These are phyloP conservation scores for Odontocolon sp. DNA, from an alignment of 2,888 invertebrate species.

Conservation along the genomic window DNA sequence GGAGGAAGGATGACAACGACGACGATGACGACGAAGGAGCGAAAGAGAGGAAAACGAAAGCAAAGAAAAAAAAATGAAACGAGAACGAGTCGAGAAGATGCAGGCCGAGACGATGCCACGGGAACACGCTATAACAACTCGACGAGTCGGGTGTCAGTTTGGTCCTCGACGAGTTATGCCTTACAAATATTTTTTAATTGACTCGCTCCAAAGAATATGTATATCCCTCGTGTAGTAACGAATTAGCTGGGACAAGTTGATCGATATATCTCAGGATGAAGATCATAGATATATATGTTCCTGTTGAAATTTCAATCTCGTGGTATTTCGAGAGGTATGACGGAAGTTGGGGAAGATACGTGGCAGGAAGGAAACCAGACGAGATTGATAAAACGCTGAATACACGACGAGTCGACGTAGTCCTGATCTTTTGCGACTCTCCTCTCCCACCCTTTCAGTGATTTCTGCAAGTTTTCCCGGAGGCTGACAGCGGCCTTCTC, in stretches of 20 bases:
- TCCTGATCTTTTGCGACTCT: no score
- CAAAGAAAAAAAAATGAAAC: constrained; percentile 28
- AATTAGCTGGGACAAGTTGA: constrained; percentile 21
- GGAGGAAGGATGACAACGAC: constrained; percentile 27
- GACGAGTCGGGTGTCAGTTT: not conserved
- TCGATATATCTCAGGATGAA: not conserved
- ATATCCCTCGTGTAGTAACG: not conserved
- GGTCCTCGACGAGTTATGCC: not conserved
- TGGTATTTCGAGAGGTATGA: not conserved
- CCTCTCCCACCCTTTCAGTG: no score
- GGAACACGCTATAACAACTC: constrained; percentile 8
- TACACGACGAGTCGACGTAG: no score
- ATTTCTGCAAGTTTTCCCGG: no score
- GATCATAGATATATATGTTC: constrained; percentile 18
- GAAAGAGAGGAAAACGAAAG: constrained; percentile 42
- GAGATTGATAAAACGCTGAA: no score
- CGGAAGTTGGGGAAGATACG: no score
- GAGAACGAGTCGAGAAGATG: constrained; percentile 10
- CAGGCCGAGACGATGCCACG: constrained; percentile 13
- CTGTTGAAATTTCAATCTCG: constrained; percentile 11
- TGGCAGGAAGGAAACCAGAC: no score
- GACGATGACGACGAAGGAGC: constrained; percentile 10
- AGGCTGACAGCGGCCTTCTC: no score
- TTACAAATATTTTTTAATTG: constrained; percentile 38
- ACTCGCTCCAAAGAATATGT: not conserved